Evolutionary conservation across 37 sponge, comb jelly and placozoan genomes (phyloP).

Genomic region (Dysidea cf. avara): DNA sequence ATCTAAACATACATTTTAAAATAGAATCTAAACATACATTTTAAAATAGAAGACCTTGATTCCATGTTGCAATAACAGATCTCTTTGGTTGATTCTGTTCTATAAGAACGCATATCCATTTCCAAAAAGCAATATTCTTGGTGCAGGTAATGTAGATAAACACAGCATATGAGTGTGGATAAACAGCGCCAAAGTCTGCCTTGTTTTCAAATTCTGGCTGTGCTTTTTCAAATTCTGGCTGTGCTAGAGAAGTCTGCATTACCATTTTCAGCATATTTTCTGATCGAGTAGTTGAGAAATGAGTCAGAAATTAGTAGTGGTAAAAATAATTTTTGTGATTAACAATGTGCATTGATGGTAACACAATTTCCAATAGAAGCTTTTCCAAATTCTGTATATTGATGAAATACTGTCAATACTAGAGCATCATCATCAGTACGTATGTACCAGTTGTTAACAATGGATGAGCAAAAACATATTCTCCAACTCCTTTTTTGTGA

Average conservation of each 20-base stretch:
- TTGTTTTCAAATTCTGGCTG: slow-evolving; percentile 2
- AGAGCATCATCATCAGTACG: slow-evolving; percentile 10
- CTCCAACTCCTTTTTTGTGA: slow-evolving; percentile 16
- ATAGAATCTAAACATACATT: no score
- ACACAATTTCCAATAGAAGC: neutral
- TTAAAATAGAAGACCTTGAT: no score
- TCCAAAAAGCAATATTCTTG: no score
- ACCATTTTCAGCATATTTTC: slow-evolving; percentile 11
- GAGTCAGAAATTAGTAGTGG: slow-evolving; percentile 3
- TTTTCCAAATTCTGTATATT: no score
- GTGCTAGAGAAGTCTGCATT: neutral
- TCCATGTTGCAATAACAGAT: no score
- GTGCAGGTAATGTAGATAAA: slow-evolving; percentile 36
- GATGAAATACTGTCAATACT: slow-evolving; percentile 28
- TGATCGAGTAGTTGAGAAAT: slow-evolving; percentile 1
- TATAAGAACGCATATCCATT: no score
- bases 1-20: no score
- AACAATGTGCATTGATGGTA: neutral
- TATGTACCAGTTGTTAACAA: neutral
- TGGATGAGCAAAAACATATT: neutral
- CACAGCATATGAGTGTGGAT: slow-evolving; percentile 6
- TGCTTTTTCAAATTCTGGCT: slow-evolving; percentile 1
- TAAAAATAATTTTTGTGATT: neutral
- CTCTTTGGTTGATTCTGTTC: no score
- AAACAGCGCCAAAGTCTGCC: slow-evolving; percentile 15